Evolutionary conservation across 2,113 vertebrate species (phyloP).

Genomic region (Chascanopsetta lugubris): DNA sequence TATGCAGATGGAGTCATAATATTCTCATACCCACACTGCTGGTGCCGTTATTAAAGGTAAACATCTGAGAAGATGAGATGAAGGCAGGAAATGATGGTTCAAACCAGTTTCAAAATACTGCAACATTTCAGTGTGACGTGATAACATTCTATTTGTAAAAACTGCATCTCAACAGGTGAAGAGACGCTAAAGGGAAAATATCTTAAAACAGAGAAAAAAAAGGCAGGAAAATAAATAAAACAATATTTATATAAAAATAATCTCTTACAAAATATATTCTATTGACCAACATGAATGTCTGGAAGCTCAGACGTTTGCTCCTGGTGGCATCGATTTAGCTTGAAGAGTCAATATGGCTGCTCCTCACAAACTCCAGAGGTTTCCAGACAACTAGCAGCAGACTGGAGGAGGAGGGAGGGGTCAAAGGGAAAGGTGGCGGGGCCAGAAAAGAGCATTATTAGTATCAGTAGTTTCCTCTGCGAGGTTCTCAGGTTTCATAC

Average conservation of each 20-base stretch:
- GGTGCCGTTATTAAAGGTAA: no score
- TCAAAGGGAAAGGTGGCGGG: slow-evolving; percentile 67
- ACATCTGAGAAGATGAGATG: neutral
- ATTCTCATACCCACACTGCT: no score
- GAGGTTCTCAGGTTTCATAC: no score
- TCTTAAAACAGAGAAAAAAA: slow-evolving; percentile 74
- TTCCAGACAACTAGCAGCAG: slow-evolving; percentile 93
- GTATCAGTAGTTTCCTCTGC: slow-evolving; percentile 86
- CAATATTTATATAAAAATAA: slow-evolving; percentile 98
- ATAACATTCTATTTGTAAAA: slow-evolving; percentile 55
- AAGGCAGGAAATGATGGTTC: slow-evolving; percentile 58
- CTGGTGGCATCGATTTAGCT: slow-evolving; percentile 63
- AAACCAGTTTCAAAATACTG: slow-evolving; percentile 7
- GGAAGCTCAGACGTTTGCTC: slow-evolving; percentile 65
- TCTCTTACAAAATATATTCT: slow-evolving; percentile 97
- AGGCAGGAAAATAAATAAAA: slow-evolving; percentile 89
- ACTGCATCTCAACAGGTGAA: slow-evolving; percentile 54
- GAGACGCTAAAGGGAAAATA: slow-evolving; percentile 43
- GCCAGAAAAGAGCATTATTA: no score
- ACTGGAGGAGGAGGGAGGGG: slow-evolving; percentile 62
- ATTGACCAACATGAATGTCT: slow-evolving; percentile 83
- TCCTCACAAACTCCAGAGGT: slow-evolving; percentile 71
- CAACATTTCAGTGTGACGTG: slow-evolving; percentile 62
- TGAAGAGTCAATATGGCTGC: slow-evolving; percentile 56
- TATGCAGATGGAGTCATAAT: neutral